phyloP scores from a whole-genome alignment of 2,888 invertebrate genomes.

The Patella ulyssiponensis region DNA sequence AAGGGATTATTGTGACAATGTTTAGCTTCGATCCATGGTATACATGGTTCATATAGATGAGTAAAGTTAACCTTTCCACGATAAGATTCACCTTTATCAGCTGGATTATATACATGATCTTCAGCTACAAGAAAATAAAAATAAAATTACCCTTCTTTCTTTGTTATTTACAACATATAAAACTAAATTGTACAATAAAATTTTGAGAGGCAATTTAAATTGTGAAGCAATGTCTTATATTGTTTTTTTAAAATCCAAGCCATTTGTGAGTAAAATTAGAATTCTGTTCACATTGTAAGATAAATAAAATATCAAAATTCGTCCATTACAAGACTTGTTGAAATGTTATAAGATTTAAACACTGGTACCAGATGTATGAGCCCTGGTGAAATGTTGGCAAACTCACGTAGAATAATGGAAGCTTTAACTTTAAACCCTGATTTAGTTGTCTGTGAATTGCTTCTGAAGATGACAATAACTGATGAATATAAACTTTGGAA shows the following conservation, averaged over 20 bases:
- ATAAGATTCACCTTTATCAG: slow-evolving; percentile 42
- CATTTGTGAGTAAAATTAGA: no score
- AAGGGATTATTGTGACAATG: slow-evolving; percentile 41
- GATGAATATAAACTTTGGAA: slow-evolving; percentile 24
- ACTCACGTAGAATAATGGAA: slow-evolving; percentile 20
- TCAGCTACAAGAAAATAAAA: slow-evolving; percentile 25
- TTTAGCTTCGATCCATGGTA: slow-evolving; percentile 44
- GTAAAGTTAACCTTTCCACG: slow-evolving; percentile 42
- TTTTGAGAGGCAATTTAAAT: no score
- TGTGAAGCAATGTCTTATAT: no score
- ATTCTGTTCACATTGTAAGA: no score
- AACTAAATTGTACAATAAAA: no score
- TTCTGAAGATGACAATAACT: slow-evolving; percentile 24
- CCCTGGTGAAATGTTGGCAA: background rate
- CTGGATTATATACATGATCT: slow-evolving; percentile 40
- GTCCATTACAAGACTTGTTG: no score
- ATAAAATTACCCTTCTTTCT: background rate
- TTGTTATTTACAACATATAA: no score
- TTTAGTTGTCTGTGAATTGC: slow-evolving; percentile 18
- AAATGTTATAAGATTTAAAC: no score
- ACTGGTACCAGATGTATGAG: no score
- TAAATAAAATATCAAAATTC: no score
- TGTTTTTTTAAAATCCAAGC: no score
- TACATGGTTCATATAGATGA: slow-evolving; percentile 40
- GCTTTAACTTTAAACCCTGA: slow-evolving; percentile 28